These are phyloP conservation scores for Callorhinus ursinus DNA, from an alignment of 2,113 vertebrate species.

Conservation along the genomic window DNA sequence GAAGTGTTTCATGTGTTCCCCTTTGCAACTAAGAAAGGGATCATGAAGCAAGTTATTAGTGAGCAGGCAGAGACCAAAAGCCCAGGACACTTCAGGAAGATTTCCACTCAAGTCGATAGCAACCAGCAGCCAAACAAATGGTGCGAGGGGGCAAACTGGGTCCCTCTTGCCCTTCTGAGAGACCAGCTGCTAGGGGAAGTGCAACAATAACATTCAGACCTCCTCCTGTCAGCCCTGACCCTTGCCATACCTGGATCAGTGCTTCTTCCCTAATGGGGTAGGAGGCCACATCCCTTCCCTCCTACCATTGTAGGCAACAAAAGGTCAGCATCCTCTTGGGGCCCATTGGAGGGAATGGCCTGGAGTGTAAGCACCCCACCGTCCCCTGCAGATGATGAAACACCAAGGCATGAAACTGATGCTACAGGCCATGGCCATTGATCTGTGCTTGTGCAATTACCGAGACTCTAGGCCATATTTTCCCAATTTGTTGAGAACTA, in stretches of 20 bases:
- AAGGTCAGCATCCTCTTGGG: not conserved
- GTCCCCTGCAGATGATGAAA: not conserved
- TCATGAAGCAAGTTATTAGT: not conserved
- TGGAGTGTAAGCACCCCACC: not conserved
- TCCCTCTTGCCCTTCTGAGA: not conserved
- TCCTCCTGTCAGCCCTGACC: not conserved
- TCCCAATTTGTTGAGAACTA: slow-evolving; percentile 82
- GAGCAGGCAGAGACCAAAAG: not conserved
- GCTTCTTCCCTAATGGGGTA: not conserved
- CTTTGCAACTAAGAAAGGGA: not conserved
- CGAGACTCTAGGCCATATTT: slow-evolving; percentile 74
- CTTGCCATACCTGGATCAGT: not conserved
- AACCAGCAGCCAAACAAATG: not conserved
- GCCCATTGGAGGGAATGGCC: not conserved
- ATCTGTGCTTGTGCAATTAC: slow-evolving; percentile 69
- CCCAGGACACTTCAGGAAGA: not conserved
- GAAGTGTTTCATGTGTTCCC: not conserved
- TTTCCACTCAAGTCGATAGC: not conserved
- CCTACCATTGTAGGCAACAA: not conserved
- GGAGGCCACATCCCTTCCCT: not conserved
- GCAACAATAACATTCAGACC: not conserved
- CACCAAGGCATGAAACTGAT: not conserved
- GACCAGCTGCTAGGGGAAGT: not conserved
- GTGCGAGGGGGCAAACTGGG: too few relatives aligned
- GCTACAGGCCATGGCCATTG: slow-evolving; percentile 52